Evolutionary conservation across 2,797 vertebrate species (phyloP).

Genomic region (Ctenosaura bakeri): DNA sequence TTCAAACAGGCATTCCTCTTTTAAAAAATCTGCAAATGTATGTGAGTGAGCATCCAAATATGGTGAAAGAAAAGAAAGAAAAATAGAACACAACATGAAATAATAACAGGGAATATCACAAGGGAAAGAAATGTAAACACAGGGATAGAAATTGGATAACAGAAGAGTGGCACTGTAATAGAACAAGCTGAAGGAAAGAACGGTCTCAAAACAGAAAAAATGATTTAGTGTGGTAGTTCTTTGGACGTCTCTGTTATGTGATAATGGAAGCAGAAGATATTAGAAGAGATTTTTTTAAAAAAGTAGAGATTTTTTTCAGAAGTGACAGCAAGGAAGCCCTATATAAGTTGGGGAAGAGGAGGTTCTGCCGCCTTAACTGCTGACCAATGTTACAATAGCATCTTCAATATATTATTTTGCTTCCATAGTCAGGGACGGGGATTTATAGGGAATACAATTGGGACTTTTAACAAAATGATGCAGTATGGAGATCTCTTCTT

Average conservation of each 20-base stretch:
- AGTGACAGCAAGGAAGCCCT: too few relatives aligned
- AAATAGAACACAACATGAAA: neutral
- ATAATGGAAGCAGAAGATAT: neutral
- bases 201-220: neutral
- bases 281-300: neutral
- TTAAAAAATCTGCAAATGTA: neutral
- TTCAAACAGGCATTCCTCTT: neutral
- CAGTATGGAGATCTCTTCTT: too few relatives aligned
- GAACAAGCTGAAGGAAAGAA: neutral
- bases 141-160: neutral
- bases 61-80: neutral
- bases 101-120: neutral
- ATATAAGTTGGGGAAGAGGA: too few relatives aligned
- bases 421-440: neutral
- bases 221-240: neutral
- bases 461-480: neutral
- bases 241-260: neutral
- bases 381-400: neutral
- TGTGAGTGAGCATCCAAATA: rapidly evolving
- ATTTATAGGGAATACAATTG: rapidly evolving
- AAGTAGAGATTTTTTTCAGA: too few relatives aligned
- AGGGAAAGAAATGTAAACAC: neutral
- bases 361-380: neutral
- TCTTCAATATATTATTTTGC: neutral
- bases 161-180: neutral